Conservation (phyloP, 2,113 vertebrate species). For the Meriones unguiculatus region DNA sequence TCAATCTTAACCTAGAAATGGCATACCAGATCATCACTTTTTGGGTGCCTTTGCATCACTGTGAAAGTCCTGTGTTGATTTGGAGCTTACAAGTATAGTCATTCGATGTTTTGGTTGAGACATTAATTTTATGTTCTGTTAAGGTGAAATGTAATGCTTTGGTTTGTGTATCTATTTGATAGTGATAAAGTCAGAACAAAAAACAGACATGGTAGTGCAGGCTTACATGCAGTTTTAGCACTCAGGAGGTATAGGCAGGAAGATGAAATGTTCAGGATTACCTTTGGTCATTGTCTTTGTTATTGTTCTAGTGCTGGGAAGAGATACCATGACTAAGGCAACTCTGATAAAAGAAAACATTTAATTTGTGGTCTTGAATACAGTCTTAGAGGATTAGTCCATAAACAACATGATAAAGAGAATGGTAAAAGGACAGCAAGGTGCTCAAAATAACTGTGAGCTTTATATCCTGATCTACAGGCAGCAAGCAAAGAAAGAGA, state of each 20-base stretch:
- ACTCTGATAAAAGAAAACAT: no score
- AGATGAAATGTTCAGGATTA: no score
- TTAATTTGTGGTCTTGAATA: not conserved
- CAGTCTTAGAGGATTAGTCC: not conserved
- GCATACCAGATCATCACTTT: not conserved
- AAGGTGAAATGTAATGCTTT: not conserved
- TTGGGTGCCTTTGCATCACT: not conserved
- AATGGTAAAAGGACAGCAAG: not conserved
- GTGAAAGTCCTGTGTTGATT: not conserved
- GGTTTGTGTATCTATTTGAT: not conserved
- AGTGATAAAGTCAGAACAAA: not conserved
- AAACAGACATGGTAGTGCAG: not conserved
- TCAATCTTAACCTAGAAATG: not conserved
- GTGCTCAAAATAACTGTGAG: not conserved
- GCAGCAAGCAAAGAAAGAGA: rapidly evolving
- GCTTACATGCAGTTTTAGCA: not conserved
- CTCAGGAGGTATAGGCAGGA: not conserved
- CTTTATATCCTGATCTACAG: not conserved
- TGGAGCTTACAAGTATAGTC: not conserved
- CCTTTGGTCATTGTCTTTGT: no score
- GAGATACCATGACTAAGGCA: no score
- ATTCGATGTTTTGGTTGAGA: not conserved
- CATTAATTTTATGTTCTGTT: not conserved
- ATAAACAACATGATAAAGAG: not conserved
- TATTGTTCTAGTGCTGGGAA: no score